Evolutionary conservation across 2,797 vertebrate species (phyloP).

Genomic region (Zenarchopterus dispar): DNA sequence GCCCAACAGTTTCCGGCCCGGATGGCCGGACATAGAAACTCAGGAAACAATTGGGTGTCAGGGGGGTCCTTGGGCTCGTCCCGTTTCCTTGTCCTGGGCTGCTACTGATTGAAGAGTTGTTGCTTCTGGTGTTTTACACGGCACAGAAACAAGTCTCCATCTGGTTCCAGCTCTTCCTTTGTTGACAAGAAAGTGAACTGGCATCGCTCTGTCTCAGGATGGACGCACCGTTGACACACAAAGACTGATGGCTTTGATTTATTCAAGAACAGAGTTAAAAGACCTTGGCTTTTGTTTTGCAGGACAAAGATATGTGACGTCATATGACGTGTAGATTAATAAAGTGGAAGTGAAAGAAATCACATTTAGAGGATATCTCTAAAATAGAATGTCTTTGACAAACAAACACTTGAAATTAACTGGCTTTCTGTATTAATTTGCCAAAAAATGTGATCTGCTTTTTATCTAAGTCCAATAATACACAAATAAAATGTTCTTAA

Average conservation of each 20-base stretch:
- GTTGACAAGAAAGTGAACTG: constrained; percentile 66
- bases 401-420: constrained; percentile 4
- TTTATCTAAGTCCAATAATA: too few species aligned
- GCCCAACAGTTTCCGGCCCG: constrained; percentile 75
- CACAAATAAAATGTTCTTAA: too few species aligned
- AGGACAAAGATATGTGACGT: not conserved
- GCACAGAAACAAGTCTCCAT: constrained; percentile 66
- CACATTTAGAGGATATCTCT: not conserved
- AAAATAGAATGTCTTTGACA: constrained; percentile 9
- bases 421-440: too few species aligned
- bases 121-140: constrained; percentile 38
- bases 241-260: constrained; percentile 52
- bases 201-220: constrained; percentile 54
- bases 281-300: constrained; percentile 32
- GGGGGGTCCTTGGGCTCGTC: constrained; percentile 51
- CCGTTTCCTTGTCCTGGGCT: constrained; percentile 40
- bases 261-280: constrained; percentile 28
- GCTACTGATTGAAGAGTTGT: constrained; percentile 46
- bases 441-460: too few species aligned
- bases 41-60: constrained; percentile 82
- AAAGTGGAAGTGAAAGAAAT: not conserved
- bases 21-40: constrained; percentile 66
- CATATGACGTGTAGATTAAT: not conserved
- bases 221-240: constrained; percentile 44
- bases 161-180: constrained; percentile 76